Conservation (phyloP, 2,888 invertebrate genomes). For the Lochmaea crataegi region DNA sequence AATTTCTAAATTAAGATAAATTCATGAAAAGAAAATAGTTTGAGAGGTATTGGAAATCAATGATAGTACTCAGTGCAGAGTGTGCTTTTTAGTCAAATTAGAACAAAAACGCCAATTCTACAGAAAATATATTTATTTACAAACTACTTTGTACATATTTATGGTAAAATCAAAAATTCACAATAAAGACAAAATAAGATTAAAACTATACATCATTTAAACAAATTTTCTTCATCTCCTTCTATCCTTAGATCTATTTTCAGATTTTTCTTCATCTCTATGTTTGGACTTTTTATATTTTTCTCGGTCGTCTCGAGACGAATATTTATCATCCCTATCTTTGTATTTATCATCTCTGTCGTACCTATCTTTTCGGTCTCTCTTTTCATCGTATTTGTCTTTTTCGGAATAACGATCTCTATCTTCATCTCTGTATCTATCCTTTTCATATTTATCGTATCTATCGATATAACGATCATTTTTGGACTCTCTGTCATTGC, state of each 20-base stretch:
- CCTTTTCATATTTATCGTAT: slow-evolving; percentile 53
- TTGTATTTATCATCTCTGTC: slow-evolving; percentile 55
- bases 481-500: slow-evolving; percentile 61
- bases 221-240: slow-evolving; percentile 66
- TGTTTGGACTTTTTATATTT: slow-evolving; percentile 56
- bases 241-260: slow-evolving; percentile 58
- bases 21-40: too few relatives aligned
- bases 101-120: neutral
- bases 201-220: slow-evolving; percentile 4
- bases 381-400: slow-evolving; percentile 57
- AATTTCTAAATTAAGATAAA: too few relatives aligned
- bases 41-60: too few relatives aligned
- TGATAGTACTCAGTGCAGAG: too few relatives aligned
- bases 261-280: slow-evolving; percentile 53
- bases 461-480: slow-evolving; percentile 63
- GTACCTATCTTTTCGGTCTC: slow-evolving; percentile 58
- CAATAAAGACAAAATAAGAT: slow-evolving; percentile 7
- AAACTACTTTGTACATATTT: slow-evolving; percentile 35
- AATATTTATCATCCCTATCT: slow-evolving; percentile 55
- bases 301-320: slow-evolving; percentile 52
- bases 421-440: slow-evolving; percentile 56
- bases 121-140: slow-evolving; percentile 39
- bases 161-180: slow-evolving; percentile 35
- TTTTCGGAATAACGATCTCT: slow-evolving; percentile 50
- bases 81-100: neutral